Evolutionary conservation across 2,888 invertebrate species (phyloP), one percentile per base, ranked within the genome.

Genomic region (Lasiommata megera): DNA sequence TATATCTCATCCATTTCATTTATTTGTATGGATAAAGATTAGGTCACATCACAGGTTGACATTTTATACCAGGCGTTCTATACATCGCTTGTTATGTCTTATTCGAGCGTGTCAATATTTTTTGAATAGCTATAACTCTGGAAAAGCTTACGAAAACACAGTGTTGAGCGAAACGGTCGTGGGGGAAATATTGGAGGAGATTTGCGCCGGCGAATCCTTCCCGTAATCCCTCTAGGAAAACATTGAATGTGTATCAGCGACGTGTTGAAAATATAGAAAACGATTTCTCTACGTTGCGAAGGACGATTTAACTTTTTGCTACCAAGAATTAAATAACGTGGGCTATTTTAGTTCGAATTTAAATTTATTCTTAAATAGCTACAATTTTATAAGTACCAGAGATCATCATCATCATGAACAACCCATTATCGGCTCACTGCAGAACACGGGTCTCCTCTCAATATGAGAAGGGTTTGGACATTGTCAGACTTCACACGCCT

Each of bases 191-290:
- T 54, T 54, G 28, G 46, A 29, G 29, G 23, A 46, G 56, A 48
- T 61, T 58, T 55, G 14, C 47, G 47, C 12, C 51, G 46, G 43
- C 43, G 53, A 53, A 53, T 36, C 53, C 53, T 48, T 31, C 41
- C 36, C 34, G 54, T 51, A 58, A 60, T 58, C 58, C 60, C 50
- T 63, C 62, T 56, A 61, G 56, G 51, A 55, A 62, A 66, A 61
- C 59, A 66, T 61, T 47, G 56, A 62, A 62, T 64, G 54, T 60
- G 63, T 61, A 62, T 62, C 59, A 41, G 60, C 58, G 52, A 62
- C 63, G 62, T 63, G 62, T 56, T 61, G 60, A 63, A 64, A 67
- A 65, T 68, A 64, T 63, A 64, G 61, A 66, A 64, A 64, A 60
- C 59, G 61, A 62, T 64, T 67, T 65, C 53, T 64, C 54, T 60